Conservation (phyloP, 2,888 invertebrate species). For the Ametastegia equiseti region DNA sequence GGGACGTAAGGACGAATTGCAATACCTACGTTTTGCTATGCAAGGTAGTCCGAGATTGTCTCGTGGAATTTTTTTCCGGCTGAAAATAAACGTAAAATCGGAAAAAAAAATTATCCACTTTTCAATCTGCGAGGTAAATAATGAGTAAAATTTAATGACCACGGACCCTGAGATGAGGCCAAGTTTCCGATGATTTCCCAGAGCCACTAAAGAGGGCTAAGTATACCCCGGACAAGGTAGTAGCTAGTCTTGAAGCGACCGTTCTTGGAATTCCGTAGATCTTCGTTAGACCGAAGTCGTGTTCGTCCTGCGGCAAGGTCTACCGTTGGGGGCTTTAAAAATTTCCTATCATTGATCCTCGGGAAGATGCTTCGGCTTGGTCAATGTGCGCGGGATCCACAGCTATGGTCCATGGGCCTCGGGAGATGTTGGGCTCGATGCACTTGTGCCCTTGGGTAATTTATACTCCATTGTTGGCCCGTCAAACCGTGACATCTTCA, state of each 20-base stretch:
- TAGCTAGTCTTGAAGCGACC: too few species aligned
- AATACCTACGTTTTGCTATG: not conserved
- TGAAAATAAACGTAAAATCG: not conserved
- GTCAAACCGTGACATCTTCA: conserved; percentile 69
- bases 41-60: not conserved
- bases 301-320: conserved; percentile 40
- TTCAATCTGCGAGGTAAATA: not conserved
- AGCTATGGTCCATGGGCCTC: conserved; percentile 51
- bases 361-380: conserved; percentile 53
- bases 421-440: conserved; percentile 44
- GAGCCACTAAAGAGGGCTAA: not conserved
- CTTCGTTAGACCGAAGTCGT: conserved; percentile 40
- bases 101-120: not conserved
- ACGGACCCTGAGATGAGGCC: not conserved
- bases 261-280: conserved; percentile 37
- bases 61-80: not conserved
- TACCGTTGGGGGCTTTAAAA: conserved; percentile 45
- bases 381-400: conserved; percentile 52
- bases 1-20: not conserved
- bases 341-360: conserved; percentile 59
- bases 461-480: conserved; percentile 68
- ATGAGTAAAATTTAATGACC: not conserved
- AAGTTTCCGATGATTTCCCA: not conserved
- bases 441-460: conserved; percentile 64
- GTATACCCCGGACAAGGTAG: conserved; percentile 7